phyloP scores from a whole-genome alignment of 2,113 vertebrate species.

The Laterallus jamaicensis region DNA sequence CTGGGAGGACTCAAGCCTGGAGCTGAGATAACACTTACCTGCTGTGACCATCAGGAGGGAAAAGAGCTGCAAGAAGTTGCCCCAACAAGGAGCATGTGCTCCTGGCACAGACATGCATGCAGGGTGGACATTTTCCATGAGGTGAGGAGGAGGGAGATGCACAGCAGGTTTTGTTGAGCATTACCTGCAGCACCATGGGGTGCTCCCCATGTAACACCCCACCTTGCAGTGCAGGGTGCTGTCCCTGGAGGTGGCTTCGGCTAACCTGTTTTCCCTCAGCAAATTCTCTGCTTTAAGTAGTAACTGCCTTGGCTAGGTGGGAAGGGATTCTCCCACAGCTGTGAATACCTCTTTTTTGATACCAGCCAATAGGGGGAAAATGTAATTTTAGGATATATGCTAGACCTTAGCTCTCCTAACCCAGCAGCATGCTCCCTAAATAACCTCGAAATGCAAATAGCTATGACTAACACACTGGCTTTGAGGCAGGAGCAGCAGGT shows the following conservation, averaged over 20 bases:
- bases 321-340: background rate
- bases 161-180: background rate
- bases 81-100: background rate
- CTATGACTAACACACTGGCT: background rate
- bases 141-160: background rate
- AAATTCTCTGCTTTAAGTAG: background rate
- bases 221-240: background rate
- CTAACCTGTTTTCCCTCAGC: background rate
- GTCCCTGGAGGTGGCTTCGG: background rate
- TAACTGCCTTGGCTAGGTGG: background rate
- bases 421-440: background rate
- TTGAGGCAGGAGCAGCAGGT: background rate
- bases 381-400: conserved; percentile 24
- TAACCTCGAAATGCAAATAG: background rate
- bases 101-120: fast-evolving
- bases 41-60: background rate
- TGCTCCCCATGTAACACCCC: background rate
- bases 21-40: background rate
- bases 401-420: background rate
- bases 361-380: background rate
- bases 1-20: background rate
- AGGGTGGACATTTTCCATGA: fast-evolving
- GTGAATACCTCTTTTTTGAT: background rate
- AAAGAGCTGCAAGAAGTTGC: background rate
- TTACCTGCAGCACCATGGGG: background rate